Evolutionary conservation across 2,113 vertebrate genomes (phyloP).

Genomic region (Saccopteryx bilineata): DNA sequence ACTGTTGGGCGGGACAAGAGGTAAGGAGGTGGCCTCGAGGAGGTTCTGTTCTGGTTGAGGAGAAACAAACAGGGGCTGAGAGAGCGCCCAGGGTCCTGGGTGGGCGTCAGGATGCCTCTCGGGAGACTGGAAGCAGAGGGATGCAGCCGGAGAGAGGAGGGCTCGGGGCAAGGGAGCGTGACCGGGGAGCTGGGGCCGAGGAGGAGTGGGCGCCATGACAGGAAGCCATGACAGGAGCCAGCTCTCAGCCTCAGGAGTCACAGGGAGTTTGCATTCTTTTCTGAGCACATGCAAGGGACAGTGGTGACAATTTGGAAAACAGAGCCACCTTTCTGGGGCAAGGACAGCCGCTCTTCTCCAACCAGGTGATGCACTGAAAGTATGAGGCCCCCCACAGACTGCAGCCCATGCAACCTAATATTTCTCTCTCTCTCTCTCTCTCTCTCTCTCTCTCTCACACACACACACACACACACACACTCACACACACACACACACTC

Average conservation of each 20-base stretch:
- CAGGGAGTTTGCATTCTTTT: not conserved
- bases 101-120: not conserved
- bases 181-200: not conserved
- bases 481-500: not conserved
- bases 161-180: not conserved
- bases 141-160: not conserved
- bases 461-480: not conserved
- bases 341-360: not conserved
- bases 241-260: not conserved
- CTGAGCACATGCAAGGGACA: not conserved
- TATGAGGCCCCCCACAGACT: too few species aligned
- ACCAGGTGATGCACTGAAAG: not conserved
- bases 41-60: not conserved
- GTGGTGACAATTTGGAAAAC: not conserved
- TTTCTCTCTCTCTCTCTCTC: too few species aligned
- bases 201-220: fast-evolving
- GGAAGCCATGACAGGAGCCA: too few species aligned
- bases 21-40: not conserved
- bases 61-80: not conserved
- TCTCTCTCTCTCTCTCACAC: not conserved
- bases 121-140: not conserved
- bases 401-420: not conserved
- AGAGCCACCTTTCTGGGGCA: not conserved
- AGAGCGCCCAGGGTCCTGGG: not conserved
- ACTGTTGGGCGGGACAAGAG: not conserved